Percentiles rank a stretch among this genome's conserved stretches.
Evolutionary conservation across 2,888 invertebrate species (phyloP).

Genomic region (Leucophenga maculata): DNA sequence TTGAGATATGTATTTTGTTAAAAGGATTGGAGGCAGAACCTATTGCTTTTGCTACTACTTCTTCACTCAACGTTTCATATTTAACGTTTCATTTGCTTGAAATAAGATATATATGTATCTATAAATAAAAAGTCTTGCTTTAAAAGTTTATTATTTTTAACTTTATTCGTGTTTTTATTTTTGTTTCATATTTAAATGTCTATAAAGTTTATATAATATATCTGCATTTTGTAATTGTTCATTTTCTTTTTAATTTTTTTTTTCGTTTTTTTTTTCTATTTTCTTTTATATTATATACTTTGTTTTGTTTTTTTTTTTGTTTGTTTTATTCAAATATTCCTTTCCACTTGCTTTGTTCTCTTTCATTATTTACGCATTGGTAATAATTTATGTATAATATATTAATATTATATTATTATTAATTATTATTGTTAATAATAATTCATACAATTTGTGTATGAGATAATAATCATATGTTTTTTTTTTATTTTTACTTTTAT

Average conservation of each 20-base stretch:
- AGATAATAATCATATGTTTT: conserved; percentile 17
- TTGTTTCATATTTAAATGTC: conserved; percentile 47
- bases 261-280: conserved; percentile 11
- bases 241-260: not conserved
- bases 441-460: conserved; percentile 10
- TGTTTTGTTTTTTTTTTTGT: not conserved
- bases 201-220: conserved; percentile 57
- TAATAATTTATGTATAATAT: conserved; percentile 19
- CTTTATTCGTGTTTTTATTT: conserved; percentile 20
- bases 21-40: no score
- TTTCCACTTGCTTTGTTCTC: not conserved
- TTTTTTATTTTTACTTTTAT: conserved; percentile 26
- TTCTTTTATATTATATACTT: conserved; percentile 16
- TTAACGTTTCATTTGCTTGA: not conserved
- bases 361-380: not conserved
- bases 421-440: conserved; percentile 13
- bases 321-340: not conserved
- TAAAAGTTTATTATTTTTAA: conserved; percentile 25
- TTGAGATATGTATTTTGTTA: no score
- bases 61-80: no score
- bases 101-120: no score
- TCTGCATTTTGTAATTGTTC: conserved; percentile 30
- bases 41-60: no score
- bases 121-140: not conserved
- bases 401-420: conserved; percentile 14